phyloP scores from a whole-genome alignment of 2,888 invertebrate genomes.

The Perizoma affinitatum region DNA sequence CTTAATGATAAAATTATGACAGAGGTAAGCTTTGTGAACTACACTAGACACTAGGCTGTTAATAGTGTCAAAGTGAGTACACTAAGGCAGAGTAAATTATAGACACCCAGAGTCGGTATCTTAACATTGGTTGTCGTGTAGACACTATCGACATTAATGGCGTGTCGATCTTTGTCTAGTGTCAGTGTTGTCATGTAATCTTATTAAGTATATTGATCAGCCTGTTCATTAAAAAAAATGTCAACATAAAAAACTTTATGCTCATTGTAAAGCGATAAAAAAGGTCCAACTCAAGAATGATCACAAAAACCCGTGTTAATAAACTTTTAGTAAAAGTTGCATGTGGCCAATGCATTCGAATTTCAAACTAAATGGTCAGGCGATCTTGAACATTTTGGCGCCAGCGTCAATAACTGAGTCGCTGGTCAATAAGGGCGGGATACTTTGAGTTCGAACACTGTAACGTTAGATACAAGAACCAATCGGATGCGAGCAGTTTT shows the following conservation, averaged over 20 bases:
- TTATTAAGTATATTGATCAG: too few species aligned
- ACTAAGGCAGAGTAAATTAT: too few species aligned
- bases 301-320: constrained; percentile 19
- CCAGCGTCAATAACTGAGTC: constrained; percentile 55
- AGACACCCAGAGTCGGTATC: too few species aligned
- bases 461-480: neutral
- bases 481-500: neutral
- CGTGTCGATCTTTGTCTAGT: too few species aligned
- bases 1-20: too few species aligned
- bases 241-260: constrained; percentile 10
- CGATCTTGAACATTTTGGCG: constrained; percentile 45
- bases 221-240: constrained; percentile 4
- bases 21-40: too few species aligned
- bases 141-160: too few species aligned
- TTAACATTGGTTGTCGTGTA: too few species aligned
- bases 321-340: constrained; percentile 27
- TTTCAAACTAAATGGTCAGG: constrained; percentile 29
- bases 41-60: too few species aligned
- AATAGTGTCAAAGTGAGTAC: too few species aligned
- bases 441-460: constrained; percentile 1
- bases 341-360: constrained; percentile 19
- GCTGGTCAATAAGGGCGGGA: constrained; percentile 26
- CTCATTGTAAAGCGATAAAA: constrained; percentile 16
- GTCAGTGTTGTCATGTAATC: too few species aligned
- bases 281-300: constrained; percentile 20